These are phyloP conservation scores for Drosophila equinoxialis DNA, from an alignment of 1,140 invertebrate species.

Conservation along the genomic window DNA sequence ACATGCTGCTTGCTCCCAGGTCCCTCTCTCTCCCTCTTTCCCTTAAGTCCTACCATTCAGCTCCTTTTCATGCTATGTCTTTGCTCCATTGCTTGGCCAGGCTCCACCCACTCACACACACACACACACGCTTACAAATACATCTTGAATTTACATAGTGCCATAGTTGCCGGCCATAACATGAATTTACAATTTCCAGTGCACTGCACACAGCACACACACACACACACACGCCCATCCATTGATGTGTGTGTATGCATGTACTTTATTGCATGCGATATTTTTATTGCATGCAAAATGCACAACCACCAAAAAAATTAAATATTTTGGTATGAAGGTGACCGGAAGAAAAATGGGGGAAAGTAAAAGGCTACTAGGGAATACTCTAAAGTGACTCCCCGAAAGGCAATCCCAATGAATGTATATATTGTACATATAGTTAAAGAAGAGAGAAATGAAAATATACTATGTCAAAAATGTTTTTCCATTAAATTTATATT, in stretches of 20 bases:
- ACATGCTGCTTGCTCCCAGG: constrained; percentile 69
- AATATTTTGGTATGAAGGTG: background rate
- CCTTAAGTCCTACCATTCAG: constrained; percentile 7
- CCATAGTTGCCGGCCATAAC: constrained; percentile 41
- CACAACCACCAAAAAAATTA: constrained; percentile 35
- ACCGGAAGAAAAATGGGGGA: constrained; percentile 13
- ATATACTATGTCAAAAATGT: too few species aligned
- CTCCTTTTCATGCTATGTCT: background rate
- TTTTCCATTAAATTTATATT: too few species aligned
- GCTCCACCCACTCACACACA: background rate
- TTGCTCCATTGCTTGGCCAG: background rate
- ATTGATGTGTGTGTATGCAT: constrained; percentile 2
- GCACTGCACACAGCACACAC: constrained; percentile 59
- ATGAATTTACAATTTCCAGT: constrained; percentile 79
- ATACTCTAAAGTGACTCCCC: background rate
- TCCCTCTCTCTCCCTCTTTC: constrained; percentile 26
- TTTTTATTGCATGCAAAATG: constrained; percentile 78
- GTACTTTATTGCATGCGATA: constrained; percentile 72
- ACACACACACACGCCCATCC: constrained; percentile 28
- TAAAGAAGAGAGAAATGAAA: too few species aligned
- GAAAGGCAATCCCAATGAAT: background rate
- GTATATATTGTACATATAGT: too few species aligned
- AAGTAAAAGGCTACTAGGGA: constrained; percentile 9
- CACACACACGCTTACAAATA: background rate
- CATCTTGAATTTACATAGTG: constrained; percentile 45